Evolutionary conservation across 2,797 vertebrate genomes (phyloP), one percentile per base, ranked within the genome.

Genomic region (Tinamus major): DNA sequence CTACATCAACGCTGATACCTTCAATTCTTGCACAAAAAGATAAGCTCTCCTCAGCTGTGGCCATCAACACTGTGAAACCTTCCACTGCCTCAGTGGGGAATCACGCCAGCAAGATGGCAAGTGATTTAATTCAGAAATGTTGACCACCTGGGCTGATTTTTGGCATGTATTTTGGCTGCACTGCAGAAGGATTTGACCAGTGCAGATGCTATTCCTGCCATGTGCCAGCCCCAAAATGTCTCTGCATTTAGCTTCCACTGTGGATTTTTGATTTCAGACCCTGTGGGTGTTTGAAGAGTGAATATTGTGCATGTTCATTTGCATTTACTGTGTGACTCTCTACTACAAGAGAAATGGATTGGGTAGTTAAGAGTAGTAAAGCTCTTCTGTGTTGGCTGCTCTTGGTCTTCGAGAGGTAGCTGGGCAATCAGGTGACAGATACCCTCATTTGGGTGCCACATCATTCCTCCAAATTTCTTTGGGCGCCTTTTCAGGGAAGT

Each of bases 261-360:
- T 59, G 49, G 91, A 69, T 93, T 94, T 67, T 46, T 59, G 87
- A 1, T 59, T 67, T 83, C 49, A 13, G 63, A 90, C 65, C 26
- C 77, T 6, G 42, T 80, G 76, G 74, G 58, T 90, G 85, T 86
- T 80, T 26, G 67, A 83, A 79, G 77, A 9, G 1, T 71, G 79
- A 62, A 39, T 89, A 78, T 80, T 0, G 4, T 68, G 61, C 7
- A 1, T 85, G 90, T 90, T 59, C 56, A 92, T 71, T 67, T n/a
- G 65, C 21, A 59, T 79, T 63, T 62, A 31, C 75, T 90, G 67
- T 67, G 29, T 3, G 3, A 67, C 21, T 80, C 26, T 51, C 65
- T 53, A 33, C 80, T 68, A 71, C 78, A 85, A 91, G 9, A 91
- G 85, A 87, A 89, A 77, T 23, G 61, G 85, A 61, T 62, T 75